These are phyloP conservation scores for Lobophora halterata DNA, from an alignment of 2,888 invertebrate species.

Conservation along the genomic window DNA sequence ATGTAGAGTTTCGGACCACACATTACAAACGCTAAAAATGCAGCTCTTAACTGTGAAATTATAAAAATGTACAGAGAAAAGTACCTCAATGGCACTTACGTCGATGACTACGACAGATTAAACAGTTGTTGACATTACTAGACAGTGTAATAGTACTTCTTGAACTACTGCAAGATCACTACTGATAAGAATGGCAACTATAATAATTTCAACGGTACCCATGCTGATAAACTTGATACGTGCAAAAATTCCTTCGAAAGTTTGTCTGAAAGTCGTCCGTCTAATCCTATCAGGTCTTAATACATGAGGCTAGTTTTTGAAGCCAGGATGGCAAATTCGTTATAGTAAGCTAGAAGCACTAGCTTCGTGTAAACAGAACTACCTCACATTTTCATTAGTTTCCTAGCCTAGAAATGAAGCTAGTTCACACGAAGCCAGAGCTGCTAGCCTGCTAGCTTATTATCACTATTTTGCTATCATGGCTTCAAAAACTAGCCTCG, in stretches of 20 bases:
- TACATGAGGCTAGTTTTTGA: no score
- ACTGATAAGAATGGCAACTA: slow-evolving; percentile 19
- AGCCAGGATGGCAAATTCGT: no score
- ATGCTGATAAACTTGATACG: slow-evolving; percentile 35
- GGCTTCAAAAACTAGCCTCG: no score
- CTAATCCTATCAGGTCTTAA: slow-evolving; percentile 22
- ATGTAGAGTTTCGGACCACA: no score
- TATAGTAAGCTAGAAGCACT: no score
- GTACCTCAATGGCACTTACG: slow-evolving; percentile 1
- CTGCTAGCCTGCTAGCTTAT: no score
- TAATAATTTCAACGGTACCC: slow-evolving; percentile 28
- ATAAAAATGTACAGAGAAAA: slow-evolving; percentile 3
- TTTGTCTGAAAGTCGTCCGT: slow-evolving; percentile 31
- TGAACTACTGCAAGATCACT: slow-evolving; percentile 15
- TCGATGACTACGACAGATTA: slow-evolving; percentile 4
- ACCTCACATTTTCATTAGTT: no score
- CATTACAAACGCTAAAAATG: slow-evolving; percentile 5
- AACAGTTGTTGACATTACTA: slow-evolving; percentile 5
- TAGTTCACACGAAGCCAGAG: no score
- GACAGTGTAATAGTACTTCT: not conserved
- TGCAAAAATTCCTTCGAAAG: slow-evolving; percentile 38
- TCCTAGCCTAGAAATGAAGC: no score
- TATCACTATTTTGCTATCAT: no score
- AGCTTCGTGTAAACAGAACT: no score
- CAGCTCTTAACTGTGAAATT: slow-evolving; percentile 3